Base-by-base conservation (phyloP, 2,888 invertebrate species). In the Dasysyrphus tricinctus region DNA sequence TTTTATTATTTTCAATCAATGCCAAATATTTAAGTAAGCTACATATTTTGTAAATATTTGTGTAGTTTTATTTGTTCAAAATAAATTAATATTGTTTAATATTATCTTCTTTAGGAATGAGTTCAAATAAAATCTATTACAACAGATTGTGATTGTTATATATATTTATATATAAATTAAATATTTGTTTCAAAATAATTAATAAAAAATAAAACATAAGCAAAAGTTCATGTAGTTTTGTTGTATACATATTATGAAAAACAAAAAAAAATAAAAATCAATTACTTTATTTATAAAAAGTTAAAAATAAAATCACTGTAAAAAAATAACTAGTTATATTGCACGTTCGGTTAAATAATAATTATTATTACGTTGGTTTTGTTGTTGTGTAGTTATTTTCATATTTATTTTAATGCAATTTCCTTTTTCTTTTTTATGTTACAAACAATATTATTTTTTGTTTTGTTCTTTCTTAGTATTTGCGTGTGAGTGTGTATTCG, bases 271-370 rank as follows among this genome's bases (percentile, higher is more conserved):
- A 65, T n/a, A 32, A 70, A 49, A 24, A 57, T 80, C 56, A 59
- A 80, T 80, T 74, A 78, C 42, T 65, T 70, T 42, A 67, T 24
- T 65, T 76, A 70, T 59, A 69, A 76, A 24, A 67, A 81, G 78
- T 72, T 73, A 85, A 74, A 80, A 79, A 83, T 75, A 80, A 83
- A 83, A 81, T 87, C 78, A 88, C 77, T 80, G 80, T 88, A 84
- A 89, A 89, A 89, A 90, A 89, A 90, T 90, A 93, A 93, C 93
- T 93, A 93, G 93, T 92, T 90, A 91, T 93, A 93, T 93, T 93
- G 93, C 93, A 93, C 93, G 93, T 92, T 92, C 91, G 91, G 91
- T 91, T 90, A 88, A 82, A 88, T 90, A 88, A 86, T 88, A 88
- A 88, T 84, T 88, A 85, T 84, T 82, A 79, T 81, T 72, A 67